Conservation (phyloP, 2,113 vertebrate genomes). For the Ia io region DNA sequence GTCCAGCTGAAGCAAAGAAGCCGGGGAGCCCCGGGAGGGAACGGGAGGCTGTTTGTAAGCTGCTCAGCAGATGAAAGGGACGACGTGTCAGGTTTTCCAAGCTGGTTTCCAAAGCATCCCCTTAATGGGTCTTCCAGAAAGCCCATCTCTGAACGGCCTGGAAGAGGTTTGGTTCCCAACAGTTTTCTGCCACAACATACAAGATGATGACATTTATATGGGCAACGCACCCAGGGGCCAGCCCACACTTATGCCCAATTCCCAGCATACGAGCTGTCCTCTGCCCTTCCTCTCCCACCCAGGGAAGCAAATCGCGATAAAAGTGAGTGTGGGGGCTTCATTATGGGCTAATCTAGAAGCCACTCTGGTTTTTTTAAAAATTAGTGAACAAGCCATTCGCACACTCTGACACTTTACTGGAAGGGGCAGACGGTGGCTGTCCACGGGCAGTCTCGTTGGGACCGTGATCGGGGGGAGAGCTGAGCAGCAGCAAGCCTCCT, state of each 20-base stretch:
- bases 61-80: slow-evolving; percentile 67
- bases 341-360: background rate
- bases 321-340: background rate
- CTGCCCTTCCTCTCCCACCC: background rate
- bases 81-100: slow-evolving; percentile 70
- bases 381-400: background rate
- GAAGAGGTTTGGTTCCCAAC: background rate
- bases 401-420: background rate
- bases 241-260: background rate
- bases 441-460: rapidly evolving
- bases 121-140: slow-evolving; percentile 75
- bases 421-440: background rate
- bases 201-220: background rate
- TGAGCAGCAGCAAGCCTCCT: background rate
- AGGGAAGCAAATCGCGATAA: background rate
- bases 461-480: background rate
- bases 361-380: background rate
- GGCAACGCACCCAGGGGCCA: background rate
- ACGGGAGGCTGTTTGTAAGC: slow-evolving; percentile 51
- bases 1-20: background rate
- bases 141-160: slow-evolving; percentile 37
- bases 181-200: background rate
- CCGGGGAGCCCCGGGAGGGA: slow-evolving; percentile 40
- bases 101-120: slow-evolving; percentile 60
- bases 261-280: background rate